Evolutionary conservation across 2,888 invertebrate genomes (phyloP).

Genomic region (Falcaria lacertinaria): DNA sequence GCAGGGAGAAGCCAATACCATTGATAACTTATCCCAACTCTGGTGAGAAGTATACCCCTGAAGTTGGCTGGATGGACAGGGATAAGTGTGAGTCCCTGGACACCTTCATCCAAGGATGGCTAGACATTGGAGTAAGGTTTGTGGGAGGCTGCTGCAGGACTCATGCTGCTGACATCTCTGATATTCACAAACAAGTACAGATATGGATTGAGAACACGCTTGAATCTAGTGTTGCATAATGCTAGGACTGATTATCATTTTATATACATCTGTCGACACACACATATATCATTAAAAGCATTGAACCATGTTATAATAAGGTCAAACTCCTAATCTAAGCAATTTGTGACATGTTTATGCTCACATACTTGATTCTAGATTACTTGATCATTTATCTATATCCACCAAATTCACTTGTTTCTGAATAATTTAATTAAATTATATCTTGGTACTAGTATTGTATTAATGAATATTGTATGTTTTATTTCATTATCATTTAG

Average conservation of each 20-base stretch:
- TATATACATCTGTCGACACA: no score
- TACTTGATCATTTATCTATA: no score
- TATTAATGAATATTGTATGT: no score
- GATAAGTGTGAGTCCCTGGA: constrained; percentile 83
- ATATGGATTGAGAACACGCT: constrained; percentile 31
- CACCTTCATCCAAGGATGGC: constrained; percentile 86
- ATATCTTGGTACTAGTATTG: no score
- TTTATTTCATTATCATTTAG: no score
- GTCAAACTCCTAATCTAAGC: no score
- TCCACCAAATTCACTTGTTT: no score
- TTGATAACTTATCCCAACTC: constrained; percentile 95
- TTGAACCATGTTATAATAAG: no score
- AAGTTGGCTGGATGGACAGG: constrained; percentile 82
- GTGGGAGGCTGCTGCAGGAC: constrained; percentile 96
- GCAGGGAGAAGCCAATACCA: constrained; percentile 72
- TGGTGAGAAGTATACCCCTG: constrained; percentile 86
- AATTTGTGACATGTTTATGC: no score
- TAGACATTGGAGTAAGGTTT: constrained; percentile 87
- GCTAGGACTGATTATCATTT: constrained; percentile 1
- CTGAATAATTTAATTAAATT: no score
- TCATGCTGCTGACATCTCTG: constrained; percentile 85
- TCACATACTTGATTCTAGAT: no score
- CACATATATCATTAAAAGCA: no score
- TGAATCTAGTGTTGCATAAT: neutral
- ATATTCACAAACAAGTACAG: constrained; percentile 66